Conservation (phyloP, 1,140 invertebrate species). For the Oryctes rhinoceros region DNA sequence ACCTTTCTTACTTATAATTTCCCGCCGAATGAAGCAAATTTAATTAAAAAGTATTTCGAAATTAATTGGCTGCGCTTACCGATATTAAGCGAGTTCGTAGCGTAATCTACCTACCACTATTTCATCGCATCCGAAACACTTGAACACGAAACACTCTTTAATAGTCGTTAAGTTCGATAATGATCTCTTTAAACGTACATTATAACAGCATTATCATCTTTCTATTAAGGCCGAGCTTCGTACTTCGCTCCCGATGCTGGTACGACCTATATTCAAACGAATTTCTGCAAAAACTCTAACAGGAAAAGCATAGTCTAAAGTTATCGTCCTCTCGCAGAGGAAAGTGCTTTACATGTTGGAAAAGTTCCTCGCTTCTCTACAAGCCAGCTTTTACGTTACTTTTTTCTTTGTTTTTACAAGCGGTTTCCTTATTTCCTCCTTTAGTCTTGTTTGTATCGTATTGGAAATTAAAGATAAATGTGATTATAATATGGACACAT, state of each 20-base stretch:
- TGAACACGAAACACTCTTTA: neutral
- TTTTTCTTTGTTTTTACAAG: neutral
- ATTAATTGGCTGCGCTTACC: no score
- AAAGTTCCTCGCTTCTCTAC: neutral
- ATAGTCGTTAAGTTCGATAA: constrained; percentile 15
- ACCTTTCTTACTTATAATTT: no score
- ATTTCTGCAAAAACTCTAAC: neutral
- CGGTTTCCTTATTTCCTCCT: neutral
- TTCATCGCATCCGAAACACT: neutral
- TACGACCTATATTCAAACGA: neutral
- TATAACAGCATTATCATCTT: constrained; percentile 1
- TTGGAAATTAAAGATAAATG: neutral
- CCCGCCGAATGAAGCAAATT: no score
- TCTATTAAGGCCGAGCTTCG: neutral
- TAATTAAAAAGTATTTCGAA: no score
- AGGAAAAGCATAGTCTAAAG: constrained; percentile 6
- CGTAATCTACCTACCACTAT: neutral
- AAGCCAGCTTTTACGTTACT: neutral
- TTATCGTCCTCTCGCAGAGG: neutral
- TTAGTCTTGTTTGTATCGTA: neutral
- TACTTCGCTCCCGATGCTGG: neutral
- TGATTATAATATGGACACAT: neutral
- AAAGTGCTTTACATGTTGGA: neutral
- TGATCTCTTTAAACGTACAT: neutral
- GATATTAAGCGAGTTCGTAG: neutral